phyloP scores from a whole-genome alignment of 2,888 invertebrate genomes.

The Zele albiditarsus region DNA sequence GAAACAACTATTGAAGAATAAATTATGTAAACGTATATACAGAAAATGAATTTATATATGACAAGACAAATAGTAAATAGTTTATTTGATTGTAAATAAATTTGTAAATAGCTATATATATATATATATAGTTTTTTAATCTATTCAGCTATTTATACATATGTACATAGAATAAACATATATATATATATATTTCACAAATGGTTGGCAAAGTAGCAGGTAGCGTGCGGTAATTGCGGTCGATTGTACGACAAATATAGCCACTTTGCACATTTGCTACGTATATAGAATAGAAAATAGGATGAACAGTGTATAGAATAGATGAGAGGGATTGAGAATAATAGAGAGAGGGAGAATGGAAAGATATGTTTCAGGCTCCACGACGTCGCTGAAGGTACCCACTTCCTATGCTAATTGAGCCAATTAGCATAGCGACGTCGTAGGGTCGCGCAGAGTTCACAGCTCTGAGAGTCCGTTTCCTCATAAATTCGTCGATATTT shows the following conservation, averaged over 20 bases:
- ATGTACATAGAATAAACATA: background rate
- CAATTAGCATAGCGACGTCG: slow-evolving; percentile 69
- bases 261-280: slow-evolving; percentile 40
- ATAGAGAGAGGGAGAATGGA: background rate
- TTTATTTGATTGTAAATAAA: slow-evolving; percentile 11
- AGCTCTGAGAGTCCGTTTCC: slow-evolving; percentile 63
- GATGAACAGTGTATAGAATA: slow-evolving; percentile 9
- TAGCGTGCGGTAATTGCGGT: slow-evolving; percentile 61
- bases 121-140: background rate
- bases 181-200: background rate
- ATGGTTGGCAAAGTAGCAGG: slow-evolving; percentile 33
- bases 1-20: background rate
- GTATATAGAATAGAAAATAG: slow-evolving; percentile 29
- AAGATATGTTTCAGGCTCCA: slow-evolving; percentile 22
- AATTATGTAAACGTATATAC: background rate
- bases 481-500: slow-evolving; percentile 71
- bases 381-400: slow-evolving; percentile 38
- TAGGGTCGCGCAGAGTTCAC: slow-evolving; percentile 52
- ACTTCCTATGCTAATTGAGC: slow-evolving; percentile 70
- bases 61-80: slow-evolving; percentile 19
- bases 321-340: background rate
- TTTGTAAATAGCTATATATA: slow-evolving; percentile 9
- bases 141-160: background rate
- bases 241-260: slow-evolving; percentile 65
- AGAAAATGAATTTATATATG: background rate